Evolutionary conservation across 2,888 invertebrate species (phyloP).

Genomic region (Ptychoptera contaminata): DNA sequence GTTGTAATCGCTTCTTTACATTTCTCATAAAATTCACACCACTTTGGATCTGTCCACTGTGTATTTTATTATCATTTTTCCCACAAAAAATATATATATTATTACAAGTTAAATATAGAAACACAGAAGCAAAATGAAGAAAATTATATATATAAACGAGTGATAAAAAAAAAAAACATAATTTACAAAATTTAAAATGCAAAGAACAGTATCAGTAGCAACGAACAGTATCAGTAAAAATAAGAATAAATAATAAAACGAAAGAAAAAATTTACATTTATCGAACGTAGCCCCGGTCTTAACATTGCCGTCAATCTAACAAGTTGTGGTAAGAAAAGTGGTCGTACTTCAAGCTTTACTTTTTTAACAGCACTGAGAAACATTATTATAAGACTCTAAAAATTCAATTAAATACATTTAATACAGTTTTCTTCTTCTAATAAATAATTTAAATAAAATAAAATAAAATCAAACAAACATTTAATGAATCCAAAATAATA

Average conservation of each 20-base stretch:
- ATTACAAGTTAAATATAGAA: not conserved
- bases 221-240: not conserved
- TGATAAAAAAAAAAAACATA: not conserved
- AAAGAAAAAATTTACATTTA: slow-evolving; percentile 34
- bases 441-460: not conserved
- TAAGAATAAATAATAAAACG: not conserved
- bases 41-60: slow-evolving; percentile 70
- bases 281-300: slow-evolving; percentile 60
- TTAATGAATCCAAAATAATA: slow-evolving; percentile 57
- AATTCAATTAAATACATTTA: slow-evolving; percentile 10
- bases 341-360: slow-evolving; percentile 78
- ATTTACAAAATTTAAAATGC: not conserved
- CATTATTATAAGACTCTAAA: slow-evolving; percentile 59
- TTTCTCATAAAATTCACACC: slow-evolving; percentile 60
- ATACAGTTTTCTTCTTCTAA: not conserved
- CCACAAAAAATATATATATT: no score
- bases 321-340: slow-evolving; percentile 75
- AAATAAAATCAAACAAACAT: slow-evolving; percentile 33
- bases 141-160: not conserved
- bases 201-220: no score
- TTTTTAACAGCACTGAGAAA: slow-evolving; percentile 54
- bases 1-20: slow-evolving; percentile 63
- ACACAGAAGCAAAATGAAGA: not conserved
- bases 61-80: not conserved
- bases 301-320: slow-evolving; percentile 68